phyloP scores from a whole-genome alignment of 2,888 invertebrate species.

The Plebejus argus region DNA sequence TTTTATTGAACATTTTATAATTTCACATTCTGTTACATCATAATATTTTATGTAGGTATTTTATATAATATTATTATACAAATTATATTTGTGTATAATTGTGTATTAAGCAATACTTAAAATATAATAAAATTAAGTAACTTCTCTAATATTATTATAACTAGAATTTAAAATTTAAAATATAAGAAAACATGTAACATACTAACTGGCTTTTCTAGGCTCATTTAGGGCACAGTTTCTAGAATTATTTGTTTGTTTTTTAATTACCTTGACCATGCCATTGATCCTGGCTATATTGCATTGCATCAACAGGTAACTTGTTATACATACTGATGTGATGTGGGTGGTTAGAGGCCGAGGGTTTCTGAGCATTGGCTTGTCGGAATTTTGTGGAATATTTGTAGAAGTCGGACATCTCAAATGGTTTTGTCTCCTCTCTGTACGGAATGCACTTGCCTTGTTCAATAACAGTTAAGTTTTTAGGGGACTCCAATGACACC shows the following conservation, averaged over 20 bases:
- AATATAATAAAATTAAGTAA: conserved; percentile 22
- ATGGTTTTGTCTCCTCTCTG: conserved; percentile 96
- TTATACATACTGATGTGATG: conserved; percentile 60
- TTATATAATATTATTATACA: neutral
- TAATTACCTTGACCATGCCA: conserved; percentile 54
- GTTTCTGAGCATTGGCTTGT: conserved; percentile 73
- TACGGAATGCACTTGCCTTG: conserved; percentile 95
- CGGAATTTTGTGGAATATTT: conserved; percentile 97
- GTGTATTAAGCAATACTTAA: neutral
- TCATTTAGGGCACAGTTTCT: conserved; percentile 2
- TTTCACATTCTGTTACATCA: neutral
- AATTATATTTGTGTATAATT: neutral
- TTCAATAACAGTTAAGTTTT: conserved; percentile 91
- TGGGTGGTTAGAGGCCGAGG: conserved; percentile 52
- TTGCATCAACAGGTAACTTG: conserved; percentile 71
- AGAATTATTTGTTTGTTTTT: neutral
- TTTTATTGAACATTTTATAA: conserved; percentile 11
- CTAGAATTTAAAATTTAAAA: conserved; percentile 4
- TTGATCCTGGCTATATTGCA: conserved; percentile 67
- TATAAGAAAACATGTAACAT: no score
- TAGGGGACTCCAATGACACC: conserved; percentile 87
- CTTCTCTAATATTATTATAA: conserved; percentile 18
- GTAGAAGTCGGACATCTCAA: conserved; percentile 98
- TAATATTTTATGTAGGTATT: no score
- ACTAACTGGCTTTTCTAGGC: conserved; percentile 2